A percentile compares a stretch with the other conserved stretches of the same genome.
These are phyloP conservation scores for Yponomeuta sedellus DNA, from an alignment of 2,888 invertebrate genomes.

Conservation along the genomic window DNA sequence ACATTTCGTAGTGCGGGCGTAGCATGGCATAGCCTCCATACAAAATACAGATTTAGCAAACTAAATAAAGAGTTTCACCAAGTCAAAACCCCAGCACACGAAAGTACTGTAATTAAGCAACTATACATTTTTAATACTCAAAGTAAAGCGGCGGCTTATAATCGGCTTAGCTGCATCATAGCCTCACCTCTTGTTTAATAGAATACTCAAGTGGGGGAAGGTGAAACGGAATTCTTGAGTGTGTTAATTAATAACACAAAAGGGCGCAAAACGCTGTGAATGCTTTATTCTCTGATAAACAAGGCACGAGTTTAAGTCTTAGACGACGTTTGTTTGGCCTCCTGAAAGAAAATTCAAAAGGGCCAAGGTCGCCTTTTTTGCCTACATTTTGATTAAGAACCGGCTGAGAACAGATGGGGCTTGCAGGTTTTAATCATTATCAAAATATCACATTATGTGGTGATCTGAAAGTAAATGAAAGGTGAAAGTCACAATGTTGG, in stretches of 20 bases:
- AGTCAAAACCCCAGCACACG: not conserved
- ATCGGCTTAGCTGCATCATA: slow-evolving; percentile 1
- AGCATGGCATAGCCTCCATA: no score
- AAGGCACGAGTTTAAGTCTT: not conserved
- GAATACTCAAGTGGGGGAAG: slow-evolving; percentile 1
- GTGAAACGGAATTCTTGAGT: slow-evolving; percentile 8
- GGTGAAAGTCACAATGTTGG: no score
- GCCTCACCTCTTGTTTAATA: slow-evolving; percentile 2
- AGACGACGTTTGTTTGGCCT: no score
- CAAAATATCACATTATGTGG: no score
- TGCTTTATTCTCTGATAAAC: not conserved
- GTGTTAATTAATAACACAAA: slow-evolving; percentile 11
- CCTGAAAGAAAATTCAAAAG: no score
- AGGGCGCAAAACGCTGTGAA: not conserved
- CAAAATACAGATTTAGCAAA: no score
- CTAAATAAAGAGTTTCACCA: not conserved
- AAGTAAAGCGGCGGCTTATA: not conserved
- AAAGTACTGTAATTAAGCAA: not conserved
- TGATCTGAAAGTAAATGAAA: no score
- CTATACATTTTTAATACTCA: not conserved
- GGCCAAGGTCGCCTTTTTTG: no score
- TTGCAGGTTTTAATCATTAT: no score
- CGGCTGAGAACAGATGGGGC: no score
- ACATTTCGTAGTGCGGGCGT: no score
- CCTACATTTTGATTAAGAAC: no score